A percentile compares a stretch with the other conserved stretches of the same genome.
These are phyloP conservation scores for Chaetodon auriga DNA, from an alignment of 2,113 vertebrate genomes.

Conservation along the genomic window DNA sequence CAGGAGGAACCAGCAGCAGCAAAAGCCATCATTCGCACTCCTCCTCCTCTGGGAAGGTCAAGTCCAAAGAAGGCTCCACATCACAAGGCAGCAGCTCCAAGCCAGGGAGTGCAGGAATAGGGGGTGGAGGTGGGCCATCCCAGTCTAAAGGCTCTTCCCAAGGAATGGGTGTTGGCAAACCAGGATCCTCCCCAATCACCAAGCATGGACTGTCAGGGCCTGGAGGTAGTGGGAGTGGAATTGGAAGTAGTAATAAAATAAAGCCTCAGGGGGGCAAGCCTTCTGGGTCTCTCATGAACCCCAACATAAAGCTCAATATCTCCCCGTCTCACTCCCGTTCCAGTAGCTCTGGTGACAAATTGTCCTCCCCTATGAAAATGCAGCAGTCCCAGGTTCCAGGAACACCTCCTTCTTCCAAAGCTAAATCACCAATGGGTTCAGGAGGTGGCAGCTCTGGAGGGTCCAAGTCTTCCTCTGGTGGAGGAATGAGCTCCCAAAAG, in stretches of 20 bases:
- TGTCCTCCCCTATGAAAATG: slow-evolving; percentile 96
- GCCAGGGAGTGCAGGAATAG: slow-evolving; percentile 84
- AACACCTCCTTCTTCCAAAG: slow-evolving; percentile 95
- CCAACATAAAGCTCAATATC: slow-evolving; percentile 97
- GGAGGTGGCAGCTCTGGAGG: slow-evolving; percentile 90
- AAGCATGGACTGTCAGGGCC: slow-evolving; percentile 90
- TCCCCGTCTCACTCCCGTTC: slow-evolving; percentile 97
- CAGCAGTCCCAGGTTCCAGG: slow-evolving; percentile 90
- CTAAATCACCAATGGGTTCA: slow-evolving; percentile 96
- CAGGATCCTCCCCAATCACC: slow-evolving; percentile 94
- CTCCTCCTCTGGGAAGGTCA: slow-evolving; percentile 94
- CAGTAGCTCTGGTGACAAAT: slow-evolving; percentile 91
- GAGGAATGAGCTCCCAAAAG: slow-evolving; percentile 90
- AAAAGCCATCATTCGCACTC: slow-evolving; percentile 98
- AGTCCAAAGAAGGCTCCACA: slow-evolving; percentile 92
- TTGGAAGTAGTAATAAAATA: slow-evolving; percentile 88
- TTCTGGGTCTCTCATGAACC: slow-evolving; percentile 94
- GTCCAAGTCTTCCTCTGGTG: slow-evolving; percentile 91
- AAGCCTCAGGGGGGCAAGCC: slow-evolving; percentile 96
- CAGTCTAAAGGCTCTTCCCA: slow-evolving; percentile 94
- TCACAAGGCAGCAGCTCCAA: slow-evolving; percentile 91
- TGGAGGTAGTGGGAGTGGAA: slow-evolving; percentile 82
- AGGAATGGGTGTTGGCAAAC: slow-evolving; percentile 90
- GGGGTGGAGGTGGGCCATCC: slow-evolving; percentile 81
- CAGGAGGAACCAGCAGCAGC: slow-evolving; percentile 84